Evolutionary conservation across 2,888 invertebrate species (phyloP).

Genomic region (Trilocha varians): DNA sequence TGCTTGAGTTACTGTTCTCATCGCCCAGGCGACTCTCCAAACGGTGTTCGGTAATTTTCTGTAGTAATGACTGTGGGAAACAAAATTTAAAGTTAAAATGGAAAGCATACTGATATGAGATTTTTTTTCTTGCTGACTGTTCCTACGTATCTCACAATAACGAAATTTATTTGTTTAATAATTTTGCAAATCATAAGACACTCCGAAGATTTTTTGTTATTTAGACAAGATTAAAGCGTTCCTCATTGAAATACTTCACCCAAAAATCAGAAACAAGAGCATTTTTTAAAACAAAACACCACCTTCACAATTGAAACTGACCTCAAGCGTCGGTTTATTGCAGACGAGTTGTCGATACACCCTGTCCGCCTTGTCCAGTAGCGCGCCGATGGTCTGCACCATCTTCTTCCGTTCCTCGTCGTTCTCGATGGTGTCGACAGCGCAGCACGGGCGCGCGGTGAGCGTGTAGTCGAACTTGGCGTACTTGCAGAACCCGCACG

Average conservation of each 20-base stretch:
- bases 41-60: constrained; percentile 91
- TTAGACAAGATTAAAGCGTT: too few species aligned
- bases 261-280: too few species aligned
- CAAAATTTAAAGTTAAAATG: constrained; percentile 2
- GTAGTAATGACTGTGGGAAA: constrained; percentile 75
- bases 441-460: constrained; percentile 92
- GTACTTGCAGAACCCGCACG: constrained; percentile 99
- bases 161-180: too few species aligned
- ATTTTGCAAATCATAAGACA: too few species aligned
- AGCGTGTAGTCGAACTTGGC: constrained; percentile 98
- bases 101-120: too few species aligned
- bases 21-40: constrained; percentile 77
- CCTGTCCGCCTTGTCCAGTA: constrained; percentile 94
- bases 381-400: constrained; percentile 89
- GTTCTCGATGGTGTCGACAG: constrained; percentile 97
- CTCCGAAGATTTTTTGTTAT: too few species aligned
- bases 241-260: too few species aligned
- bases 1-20: constrained; percentile 61
- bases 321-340: constrained; percentile 92
- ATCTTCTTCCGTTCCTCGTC: constrained; percentile 98
- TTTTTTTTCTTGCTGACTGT: too few species aligned
- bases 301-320: constrained; percentile 20
- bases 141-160: too few species aligned
- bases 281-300: neutral
- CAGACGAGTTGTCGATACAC: constrained; percentile 92